These are phyloP conservation scores for Glossosoma conforme DNA, from an alignment of 1,140 invertebrate genomes.

Conservation along the genomic window DNA sequence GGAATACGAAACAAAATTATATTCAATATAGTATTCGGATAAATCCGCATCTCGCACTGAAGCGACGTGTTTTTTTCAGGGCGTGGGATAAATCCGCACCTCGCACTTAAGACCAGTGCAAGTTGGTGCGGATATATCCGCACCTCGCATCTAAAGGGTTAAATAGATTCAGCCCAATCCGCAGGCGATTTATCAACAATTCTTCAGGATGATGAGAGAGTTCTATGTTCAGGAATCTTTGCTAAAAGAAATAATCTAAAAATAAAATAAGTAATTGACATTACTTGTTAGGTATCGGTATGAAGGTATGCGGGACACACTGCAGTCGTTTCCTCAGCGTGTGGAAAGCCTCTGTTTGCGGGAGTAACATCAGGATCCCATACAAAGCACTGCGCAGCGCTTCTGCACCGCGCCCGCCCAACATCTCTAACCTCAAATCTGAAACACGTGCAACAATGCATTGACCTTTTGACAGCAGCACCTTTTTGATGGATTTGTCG, in stretches of 20 bases:
- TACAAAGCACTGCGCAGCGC: constrained; percentile 87
- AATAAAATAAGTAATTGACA: constrained; percentile 20
- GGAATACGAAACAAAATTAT: no score
- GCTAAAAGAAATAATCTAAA: not conserved
- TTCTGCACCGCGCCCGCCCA: constrained; percentile 67
- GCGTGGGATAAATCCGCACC: no score
- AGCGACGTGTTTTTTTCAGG: no score
- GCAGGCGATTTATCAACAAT: no score
- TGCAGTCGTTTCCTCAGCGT: constrained; percentile 81
- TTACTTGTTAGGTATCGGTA: constrained; percentile 19
- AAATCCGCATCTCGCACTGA: no score
- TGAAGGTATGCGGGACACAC: constrained; percentile 65
- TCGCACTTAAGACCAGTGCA: no score
- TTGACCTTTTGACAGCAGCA: constrained; percentile 8
- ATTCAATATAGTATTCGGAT: no score
- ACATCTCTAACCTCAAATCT: constrained; percentile 89
- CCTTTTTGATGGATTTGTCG: constrained; percentile 4
- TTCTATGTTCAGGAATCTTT: no score
- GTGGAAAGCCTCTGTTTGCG: constrained; percentile 94
- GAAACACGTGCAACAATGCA: constrained; percentile 14
- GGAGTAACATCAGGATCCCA: constrained; percentile 94
- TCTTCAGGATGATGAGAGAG: no score
- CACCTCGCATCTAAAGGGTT: no score
- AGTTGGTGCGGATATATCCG: no score
- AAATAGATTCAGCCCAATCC: no score